A percentile compares a stretch with the other conserved stretches of the same genome.
Evolutionary conservation across 2,888 invertebrate genomes (phyloP).

Genomic region (Mesorhabditis spiculigera): DNA sequence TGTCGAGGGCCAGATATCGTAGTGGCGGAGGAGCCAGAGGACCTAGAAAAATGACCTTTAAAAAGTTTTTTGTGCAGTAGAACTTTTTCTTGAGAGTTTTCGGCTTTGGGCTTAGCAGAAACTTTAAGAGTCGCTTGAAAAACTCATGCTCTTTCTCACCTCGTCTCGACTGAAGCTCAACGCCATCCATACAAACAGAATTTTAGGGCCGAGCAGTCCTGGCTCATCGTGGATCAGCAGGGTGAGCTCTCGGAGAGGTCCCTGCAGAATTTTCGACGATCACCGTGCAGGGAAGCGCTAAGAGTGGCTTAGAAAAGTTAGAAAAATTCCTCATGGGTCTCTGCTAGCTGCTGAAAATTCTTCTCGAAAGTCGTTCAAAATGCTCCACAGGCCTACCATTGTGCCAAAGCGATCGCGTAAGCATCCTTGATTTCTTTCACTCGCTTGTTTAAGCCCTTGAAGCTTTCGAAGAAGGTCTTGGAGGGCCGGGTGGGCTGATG

Average conservation of each 20-base stretch:
- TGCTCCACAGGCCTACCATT: conserved; percentile 67
- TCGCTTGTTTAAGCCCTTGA: conserved; percentile 73
- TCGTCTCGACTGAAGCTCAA: conserved; percentile 93
- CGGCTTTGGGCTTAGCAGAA: background rate
- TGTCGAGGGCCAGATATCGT: conserved; percentile 83
- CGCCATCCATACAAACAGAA: conserved; percentile 88
- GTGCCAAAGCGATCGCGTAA: conserved; percentile 82
- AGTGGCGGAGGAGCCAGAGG: conserved; percentile 88
- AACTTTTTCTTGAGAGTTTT: background rate
- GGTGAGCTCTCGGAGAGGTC: conserved; percentile 88
- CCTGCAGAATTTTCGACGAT: conserved; percentile 91
- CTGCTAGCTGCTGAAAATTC: background rate
- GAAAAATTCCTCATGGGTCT: background rate
- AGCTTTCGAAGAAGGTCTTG: conserved; percentile 86
- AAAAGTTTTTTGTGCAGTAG: background rate
- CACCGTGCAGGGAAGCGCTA: conserved; percentile 81
- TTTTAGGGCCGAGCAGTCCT: conserved; percentile 90
- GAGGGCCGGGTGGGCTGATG: conserved; percentile 87
- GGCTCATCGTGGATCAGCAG: conserved; percentile 95
- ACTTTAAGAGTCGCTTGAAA: too few relatives aligned
- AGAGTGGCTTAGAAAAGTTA: conserved; percentile 9
- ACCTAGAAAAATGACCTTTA: conserved; percentile 18
- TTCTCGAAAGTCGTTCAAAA: background rate
- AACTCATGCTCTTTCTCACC: conserved; percentile 63
- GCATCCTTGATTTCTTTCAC: conserved; percentile 93